Evolutionary conservation across 1,140 invertebrate genomes (phyloP).

Genomic region (Rhagoletis zephyria): DNA sequence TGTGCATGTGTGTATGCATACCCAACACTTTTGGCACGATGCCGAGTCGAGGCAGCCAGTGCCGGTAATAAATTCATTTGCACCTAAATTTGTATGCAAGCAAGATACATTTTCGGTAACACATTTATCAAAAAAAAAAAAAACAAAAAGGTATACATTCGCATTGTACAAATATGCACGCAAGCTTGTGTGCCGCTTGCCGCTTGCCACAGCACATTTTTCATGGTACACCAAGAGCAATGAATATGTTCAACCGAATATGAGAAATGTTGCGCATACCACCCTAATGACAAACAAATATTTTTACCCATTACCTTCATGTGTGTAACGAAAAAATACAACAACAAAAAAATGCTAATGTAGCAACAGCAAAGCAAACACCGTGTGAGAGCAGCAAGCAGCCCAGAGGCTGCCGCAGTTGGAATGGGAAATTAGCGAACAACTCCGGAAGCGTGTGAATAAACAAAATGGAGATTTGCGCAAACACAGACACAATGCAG

Average conservation of each 20-base stretch:
- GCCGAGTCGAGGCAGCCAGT: slow-evolving; percentile 8
- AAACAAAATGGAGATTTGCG: slow-evolving; percentile 21
- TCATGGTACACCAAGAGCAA: slow-evolving; percentile 24
- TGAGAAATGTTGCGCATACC: neutral
- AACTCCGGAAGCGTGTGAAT: slow-evolving; percentile 8
- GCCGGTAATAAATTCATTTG: slow-evolving; percentile 45
- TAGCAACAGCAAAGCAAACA: neutral
- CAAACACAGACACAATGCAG: neutral
- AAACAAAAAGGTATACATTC: neutral
- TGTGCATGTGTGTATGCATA: too few species aligned
- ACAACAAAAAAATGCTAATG: neutral
- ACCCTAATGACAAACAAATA: neutral
- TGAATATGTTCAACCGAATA: slow-evolving; percentile 12
- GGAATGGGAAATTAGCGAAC: neutral
- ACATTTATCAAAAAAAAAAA: neutral
- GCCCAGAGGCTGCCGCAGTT: neutral
- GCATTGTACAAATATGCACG: neutral
- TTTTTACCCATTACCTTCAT: neutral
- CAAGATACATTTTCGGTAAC: neutral
- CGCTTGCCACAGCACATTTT: neutral
- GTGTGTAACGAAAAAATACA: neutral
- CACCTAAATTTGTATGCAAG: neutral
- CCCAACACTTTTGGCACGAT: neutral
- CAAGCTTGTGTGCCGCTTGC: neutral
- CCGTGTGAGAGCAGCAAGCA: neutral